Conservation (phyloP, 1,140 invertebrate species). For the Varroa destructor region DNA sequence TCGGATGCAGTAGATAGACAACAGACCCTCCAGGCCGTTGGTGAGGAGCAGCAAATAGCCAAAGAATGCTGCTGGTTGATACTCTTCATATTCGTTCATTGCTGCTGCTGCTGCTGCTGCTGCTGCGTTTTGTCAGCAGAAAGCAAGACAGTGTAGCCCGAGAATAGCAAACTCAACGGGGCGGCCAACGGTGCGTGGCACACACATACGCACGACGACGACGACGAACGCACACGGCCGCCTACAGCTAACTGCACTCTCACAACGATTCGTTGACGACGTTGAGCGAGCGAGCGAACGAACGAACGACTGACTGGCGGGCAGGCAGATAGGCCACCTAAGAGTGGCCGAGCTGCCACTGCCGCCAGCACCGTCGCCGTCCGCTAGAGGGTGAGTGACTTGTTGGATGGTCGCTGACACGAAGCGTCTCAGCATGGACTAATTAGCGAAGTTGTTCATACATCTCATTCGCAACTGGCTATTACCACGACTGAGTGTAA, state of each 20-base stretch:
- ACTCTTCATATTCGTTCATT: background rate
- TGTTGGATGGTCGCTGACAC: too few relatives aligned
- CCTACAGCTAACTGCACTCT: background rate
- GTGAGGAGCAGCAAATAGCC: too few relatives aligned
- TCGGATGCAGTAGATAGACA: too few relatives aligned
- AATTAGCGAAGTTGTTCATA: too few relatives aligned
- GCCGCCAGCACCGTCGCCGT: background rate
- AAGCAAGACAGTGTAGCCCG: background rate
- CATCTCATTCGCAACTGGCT: too few relatives aligned
- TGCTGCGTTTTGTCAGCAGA: background rate
- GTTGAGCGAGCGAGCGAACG: background rate
- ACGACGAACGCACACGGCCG: slow-evolving; percentile 2
- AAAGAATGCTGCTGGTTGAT: too few relatives aligned
- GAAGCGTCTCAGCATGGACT: too few relatives aligned
- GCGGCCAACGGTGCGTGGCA: background rate
- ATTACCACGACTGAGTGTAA: too few relatives aligned
- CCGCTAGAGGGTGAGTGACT: background rate
- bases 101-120: background rate
- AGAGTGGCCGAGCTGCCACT: background rate
- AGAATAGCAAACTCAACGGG: background rate
- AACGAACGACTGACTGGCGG: background rate
- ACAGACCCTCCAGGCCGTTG: too few relatives aligned
- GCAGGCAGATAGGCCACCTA: background rate
- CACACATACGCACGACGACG: background rate
- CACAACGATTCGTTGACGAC: background rate